Evolutionary conservation across 2,797 vertebrate genomes (phyloP).

Genomic region (Anas georgica): DNA sequence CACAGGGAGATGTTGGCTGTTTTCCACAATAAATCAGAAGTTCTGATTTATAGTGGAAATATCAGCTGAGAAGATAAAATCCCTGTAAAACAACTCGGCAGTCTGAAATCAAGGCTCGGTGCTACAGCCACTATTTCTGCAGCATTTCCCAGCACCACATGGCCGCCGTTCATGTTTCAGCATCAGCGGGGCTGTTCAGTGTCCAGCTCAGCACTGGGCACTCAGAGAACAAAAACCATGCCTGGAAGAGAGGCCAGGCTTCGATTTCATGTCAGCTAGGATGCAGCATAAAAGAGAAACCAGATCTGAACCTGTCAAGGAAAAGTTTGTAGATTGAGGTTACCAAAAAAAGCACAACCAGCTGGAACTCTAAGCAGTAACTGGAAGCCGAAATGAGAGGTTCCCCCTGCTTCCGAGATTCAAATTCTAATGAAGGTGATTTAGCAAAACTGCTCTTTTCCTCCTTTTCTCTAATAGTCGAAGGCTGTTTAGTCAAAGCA

Average conservation of each 20-base stretch:
- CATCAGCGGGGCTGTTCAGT: not conserved
- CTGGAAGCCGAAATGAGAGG: not conserved
- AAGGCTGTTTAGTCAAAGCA: not conserved
- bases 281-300: not conserved
- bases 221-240: not conserved
- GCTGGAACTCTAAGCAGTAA: not conserved
- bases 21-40: constrained; percentile 11
- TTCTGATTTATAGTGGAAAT: constrained; percentile 5
- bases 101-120: not conserved
- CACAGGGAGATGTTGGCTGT: not conserved
- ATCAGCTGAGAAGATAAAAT: not conserved
- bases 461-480: not conserved
- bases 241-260: not conserved
- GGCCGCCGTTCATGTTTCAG: not conserved
- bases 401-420: not conserved
- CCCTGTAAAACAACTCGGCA: not conserved
- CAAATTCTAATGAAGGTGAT: fast-evolving
- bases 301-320: not conserved
- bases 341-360: not conserved
- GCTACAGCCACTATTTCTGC: not conserved
- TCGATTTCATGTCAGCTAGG: not conserved
- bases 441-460: not conserved
- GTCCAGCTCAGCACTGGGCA: not conserved
- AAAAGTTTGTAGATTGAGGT: not conserved
- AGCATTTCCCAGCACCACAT: not conserved